Evolutionary conservation across 1,140 invertebrate genomes (phyloP), one percentile per base, ranked within the genome.

Genomic region (Formica exsecta): DNA sequence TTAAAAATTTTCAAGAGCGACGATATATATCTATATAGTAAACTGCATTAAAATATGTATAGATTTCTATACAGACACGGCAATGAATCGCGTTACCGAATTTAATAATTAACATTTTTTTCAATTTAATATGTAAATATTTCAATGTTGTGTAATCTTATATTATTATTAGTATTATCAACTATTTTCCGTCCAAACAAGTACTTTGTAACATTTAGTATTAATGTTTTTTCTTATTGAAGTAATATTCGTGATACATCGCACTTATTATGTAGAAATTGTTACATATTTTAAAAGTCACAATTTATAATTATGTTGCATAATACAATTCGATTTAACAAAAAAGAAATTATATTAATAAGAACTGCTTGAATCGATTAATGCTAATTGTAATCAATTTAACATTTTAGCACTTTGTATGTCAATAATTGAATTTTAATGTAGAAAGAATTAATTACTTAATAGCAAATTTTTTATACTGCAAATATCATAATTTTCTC

Each of bases 101-200:
- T 71, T 81, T 71, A 71, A 59, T 81, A 57, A 80, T 66, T 79
- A 32, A 71, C 44, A 81, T 3, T 65, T 76, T 76, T 36, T 71
- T 73, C 22, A 2, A 57, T 29, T 19, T 71, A 80, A 29, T 59
- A 41, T 68, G 16, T 68, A 38, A 38, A 61, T 73, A 81, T 81
- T 25, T 81, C 25, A 59, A 59, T 73, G 25, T 73, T 73, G 9
- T 61, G 38, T 36, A 71, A 32, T 44, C 19, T 29, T 29, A 51
- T 71, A 59, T 81, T 71, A 73, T 81, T 71, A 9, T 71, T 71
- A 59, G 16, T 41, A 80, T 38, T 79, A 81, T 81, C 54, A 70
- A 71, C 11, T 44, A 16, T 83, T 74, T 48, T 86, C 75, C 84
- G 75, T 80, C 74, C 64, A n/a, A 68, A 51, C 76, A 59, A 81